Evolutionary conservation across 2,888 invertebrate species (phyloP), one percentile per base, ranked within the genome.

Genomic region (Eristalis intricaria): DNA sequence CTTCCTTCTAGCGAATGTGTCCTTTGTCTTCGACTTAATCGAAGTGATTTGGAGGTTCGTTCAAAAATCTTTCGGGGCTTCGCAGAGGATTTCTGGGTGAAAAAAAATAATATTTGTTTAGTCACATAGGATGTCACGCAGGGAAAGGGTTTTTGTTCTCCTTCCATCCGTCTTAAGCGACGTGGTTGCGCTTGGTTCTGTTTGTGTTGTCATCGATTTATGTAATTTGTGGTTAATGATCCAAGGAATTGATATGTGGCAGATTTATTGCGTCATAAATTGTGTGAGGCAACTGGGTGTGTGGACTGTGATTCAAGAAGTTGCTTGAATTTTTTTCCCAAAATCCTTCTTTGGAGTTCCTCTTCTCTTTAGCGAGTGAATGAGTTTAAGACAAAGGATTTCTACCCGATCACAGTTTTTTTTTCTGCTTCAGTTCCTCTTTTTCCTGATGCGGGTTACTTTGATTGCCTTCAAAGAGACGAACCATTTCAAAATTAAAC

Each of bases 151-250:
- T 40, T 13, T 11, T 35, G 15, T 11, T 1, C 23, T 50, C 50
- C 23, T 63, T 77, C 22, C 35, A 23, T 69, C 43, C n/a, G 40
- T 19, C 50, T 2, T 71, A 0, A 15, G 23, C 38, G 68, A 58
- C 50, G 61, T 26, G 23, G 50, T 13, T n/a, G 43, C 22, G 4
- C 64, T 66, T 64, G 32, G 8, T 7, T 32, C 32, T 86, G 83
- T 86, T 86, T 83, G 74, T 56, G 60, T 74, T 61, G 66, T 61
- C 70, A 43, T 70, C 75, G 78, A 79, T 70, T 86, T 86, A 86
- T 86, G 83, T 83, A 86, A 86, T 86, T 86, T 86, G 86, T 83
- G 86, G 86, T 86, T 86, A 86, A 86, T 86, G 86, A 83, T 71
- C 78, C 86, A 79, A 66, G 66, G 83, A 86, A 86, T 79, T 79